Evolutionary conservation across 2,797 vertebrate genomes (phyloP).

Genomic region (Hipposideros larvatus): DNA sequence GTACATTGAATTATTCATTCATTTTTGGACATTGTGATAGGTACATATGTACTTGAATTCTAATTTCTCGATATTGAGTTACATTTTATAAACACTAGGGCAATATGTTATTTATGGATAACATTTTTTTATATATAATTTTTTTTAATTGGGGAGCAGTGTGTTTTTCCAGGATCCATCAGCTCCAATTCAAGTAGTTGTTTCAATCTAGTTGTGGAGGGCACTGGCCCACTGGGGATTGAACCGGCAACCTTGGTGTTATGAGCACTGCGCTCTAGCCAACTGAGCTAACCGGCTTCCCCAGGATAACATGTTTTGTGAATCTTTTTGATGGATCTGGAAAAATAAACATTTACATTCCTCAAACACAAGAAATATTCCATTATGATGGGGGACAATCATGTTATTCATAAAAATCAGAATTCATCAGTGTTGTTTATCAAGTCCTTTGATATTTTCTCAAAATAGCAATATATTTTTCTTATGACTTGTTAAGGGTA

Average conservation of each 20-base stretch:
- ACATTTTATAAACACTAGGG: constrained; percentile 28
- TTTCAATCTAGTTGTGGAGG: too few relatives aligned
- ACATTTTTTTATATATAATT: too few relatives aligned
- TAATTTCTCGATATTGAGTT: not conserved
- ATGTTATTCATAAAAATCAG: constrained; percentile 21
- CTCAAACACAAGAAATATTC: constrained; percentile 12
- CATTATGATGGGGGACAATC: not conserved
- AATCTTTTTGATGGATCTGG: not conserved
- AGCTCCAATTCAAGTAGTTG: too few relatives aligned
- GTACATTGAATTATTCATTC: not conserved
- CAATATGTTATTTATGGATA: not conserved
- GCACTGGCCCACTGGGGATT: too few relatives aligned
- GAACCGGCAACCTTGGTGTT: too few relatives aligned
- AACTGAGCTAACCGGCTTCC: too few relatives aligned
- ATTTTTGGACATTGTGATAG: not conserved
- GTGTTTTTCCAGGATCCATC: too few relatives aligned
- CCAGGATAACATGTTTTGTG: not conserved
- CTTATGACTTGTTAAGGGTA: not conserved
- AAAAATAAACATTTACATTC: not conserved
- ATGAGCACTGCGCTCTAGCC: too few relatives aligned
- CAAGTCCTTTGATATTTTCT: constrained; percentile 23
- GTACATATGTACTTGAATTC: constrained; percentile 11
- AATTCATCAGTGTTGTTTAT: not conserved
- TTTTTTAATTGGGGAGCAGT: too few relatives aligned
- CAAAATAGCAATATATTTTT: constrained; percentile 31